Percentiles rank a stretch among this genome's conserved stretches.
Evolutionary conservation across 2,888 invertebrate genomes (phyloP).

Genomic region (Idaea aversata): DNA sequence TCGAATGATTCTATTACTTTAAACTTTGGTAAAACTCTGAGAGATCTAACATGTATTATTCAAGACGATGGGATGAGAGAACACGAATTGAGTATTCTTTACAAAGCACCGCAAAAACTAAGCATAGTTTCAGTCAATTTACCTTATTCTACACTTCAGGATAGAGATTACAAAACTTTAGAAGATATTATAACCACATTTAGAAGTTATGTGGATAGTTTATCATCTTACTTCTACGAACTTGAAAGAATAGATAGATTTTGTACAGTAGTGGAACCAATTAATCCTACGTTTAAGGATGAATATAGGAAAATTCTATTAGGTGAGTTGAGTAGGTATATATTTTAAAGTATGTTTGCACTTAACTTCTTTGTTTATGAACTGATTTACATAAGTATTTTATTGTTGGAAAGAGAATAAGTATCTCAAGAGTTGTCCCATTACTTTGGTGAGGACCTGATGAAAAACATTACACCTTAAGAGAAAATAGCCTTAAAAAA

Average conservation of each 20-base stretch:
- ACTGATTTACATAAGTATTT: too few species aligned
- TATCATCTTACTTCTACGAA: slow-evolving; percentile 56
- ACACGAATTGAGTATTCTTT: slow-evolving; percentile 54
- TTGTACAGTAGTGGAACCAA: slow-evolving; percentile 63
- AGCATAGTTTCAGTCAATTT: slow-evolving; percentile 42
- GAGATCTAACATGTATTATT: slow-evolving; percentile 54
- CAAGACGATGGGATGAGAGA: slow-evolving; percentile 44
- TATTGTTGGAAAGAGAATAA: too few species aligned
- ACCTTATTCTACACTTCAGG: slow-evolving; percentile 50
- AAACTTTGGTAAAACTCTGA: slow-evolving; percentile 60
- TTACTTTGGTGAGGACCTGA: too few species aligned
- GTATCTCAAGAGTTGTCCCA: too few species aligned
- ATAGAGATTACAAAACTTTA: slow-evolving; percentile 48
- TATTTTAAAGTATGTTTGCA: too few species aligned
- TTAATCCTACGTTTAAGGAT: slow-evolving; percentile 57
- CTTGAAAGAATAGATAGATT: slow-evolving; percentile 55
- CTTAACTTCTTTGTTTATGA: too few species aligned
- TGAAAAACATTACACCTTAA: too few species aligned
- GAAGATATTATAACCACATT: slow-evolving; percentile 45
- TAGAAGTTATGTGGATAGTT: slow-evolving; percentile 40
- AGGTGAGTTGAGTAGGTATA: slow-evolving; percentile 47
- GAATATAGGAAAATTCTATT: slow-evolving; percentile 62
- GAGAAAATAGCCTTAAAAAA: too few species aligned
- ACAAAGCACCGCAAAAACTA: slow-evolving; percentile 46
- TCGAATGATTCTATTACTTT: slow-evolving; percentile 30